Conservation (phyloP, 2,888 invertebrate species). For the Diabrotica balteata region DNA sequence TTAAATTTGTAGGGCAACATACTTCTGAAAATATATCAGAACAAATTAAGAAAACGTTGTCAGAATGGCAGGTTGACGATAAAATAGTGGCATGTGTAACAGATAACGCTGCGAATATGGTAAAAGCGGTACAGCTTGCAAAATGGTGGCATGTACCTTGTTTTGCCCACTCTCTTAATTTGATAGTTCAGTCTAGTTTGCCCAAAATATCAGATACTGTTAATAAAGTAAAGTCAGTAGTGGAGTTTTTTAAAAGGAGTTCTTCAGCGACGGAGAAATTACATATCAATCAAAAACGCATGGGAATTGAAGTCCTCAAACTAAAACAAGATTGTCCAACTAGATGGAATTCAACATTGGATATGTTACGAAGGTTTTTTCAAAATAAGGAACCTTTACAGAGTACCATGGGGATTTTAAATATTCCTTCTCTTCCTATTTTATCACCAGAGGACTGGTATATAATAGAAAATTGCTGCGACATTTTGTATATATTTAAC, state of each 20-base stretch:
- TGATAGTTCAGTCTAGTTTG: neutral
- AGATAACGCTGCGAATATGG: conserved; percentile 1
- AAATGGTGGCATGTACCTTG: neutral
- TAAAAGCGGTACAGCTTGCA: neutral
- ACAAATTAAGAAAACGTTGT: neutral
- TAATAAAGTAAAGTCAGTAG: neutral
- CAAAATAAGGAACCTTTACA: neutral
- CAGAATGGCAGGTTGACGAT: neutral
- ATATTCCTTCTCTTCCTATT: neutral
- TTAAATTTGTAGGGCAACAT: conserved; percentile 2
- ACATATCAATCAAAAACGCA: neutral
- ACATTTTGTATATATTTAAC: too few relatives aligned
- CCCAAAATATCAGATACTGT: neutral
- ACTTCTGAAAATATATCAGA: conserved; percentile 9
- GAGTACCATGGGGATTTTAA: neutral
- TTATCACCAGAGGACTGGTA: neutral
- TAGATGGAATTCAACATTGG: conserved; percentile 10
- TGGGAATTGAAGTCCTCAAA: neutral
- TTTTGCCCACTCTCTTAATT: conserved; percentile 8
- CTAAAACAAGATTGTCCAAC: conserved; percentile 14
- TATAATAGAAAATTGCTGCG: too few relatives aligned
- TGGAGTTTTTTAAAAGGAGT: conserved; percentile 13
- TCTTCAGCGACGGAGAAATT: conserved; percentile 1
- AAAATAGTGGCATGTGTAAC: conserved; percentile 3
- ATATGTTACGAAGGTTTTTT: neutral